A percentile compares a stretch with the other conserved stretches of the same genome.
Evolutionary conservation across 2,888 invertebrate species (phyloP).

Genomic region (Actias luna): DNA sequence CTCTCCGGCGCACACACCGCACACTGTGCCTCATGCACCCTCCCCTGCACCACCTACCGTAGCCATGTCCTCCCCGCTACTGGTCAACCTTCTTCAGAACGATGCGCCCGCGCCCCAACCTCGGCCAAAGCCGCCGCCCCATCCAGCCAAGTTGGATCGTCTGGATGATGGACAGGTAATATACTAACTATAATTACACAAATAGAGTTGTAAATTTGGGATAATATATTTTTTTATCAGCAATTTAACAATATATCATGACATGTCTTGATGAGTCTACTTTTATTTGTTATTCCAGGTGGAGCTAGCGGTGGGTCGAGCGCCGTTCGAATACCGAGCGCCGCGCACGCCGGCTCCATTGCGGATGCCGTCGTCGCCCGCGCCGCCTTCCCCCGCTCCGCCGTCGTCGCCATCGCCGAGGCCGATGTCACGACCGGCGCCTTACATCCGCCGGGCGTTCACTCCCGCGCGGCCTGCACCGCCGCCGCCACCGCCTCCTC

Average conservation of each 20-base stretch:
- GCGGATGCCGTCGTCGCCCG: constrained; percentile 27
- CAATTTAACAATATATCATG: not conserved
- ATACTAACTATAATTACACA: no score
- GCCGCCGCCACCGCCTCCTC: constrained; percentile 33
- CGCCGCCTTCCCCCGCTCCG: constrained; percentile 31
- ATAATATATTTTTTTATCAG: no score
- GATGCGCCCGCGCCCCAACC: constrained; percentile 82
- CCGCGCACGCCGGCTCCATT: constrained; percentile 38
- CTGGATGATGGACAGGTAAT: constrained; percentile 68
- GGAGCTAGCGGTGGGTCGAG: constrained; percentile 67
- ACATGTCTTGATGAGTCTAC: not conserved
- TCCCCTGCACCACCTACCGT: constrained; percentile 72
- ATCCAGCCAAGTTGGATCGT: constrained; percentile 65
- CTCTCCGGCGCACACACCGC: constrained; percentile 29
- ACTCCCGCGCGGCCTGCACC: constrained; percentile 31
- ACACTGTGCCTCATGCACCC: constrained; percentile 35
- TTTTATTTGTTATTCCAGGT: constrained; percentile 42
- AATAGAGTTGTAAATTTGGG: no score
- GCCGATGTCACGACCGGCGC: constrained; percentile 27
- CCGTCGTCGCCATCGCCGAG: constrained; percentile 28
- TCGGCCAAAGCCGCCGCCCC: constrained; percentile 55
- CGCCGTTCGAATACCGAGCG: constrained; percentile 66
- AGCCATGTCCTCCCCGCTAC: constrained; percentile 92
- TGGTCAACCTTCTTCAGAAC: constrained; percentile 95
- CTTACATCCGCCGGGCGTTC: constrained; percentile 36